These are phyloP conservation scores for Drosophila eohydei DNA, from an alignment of 2,888 invertebrate genomes.

Conservation along the genomic window DNA sequence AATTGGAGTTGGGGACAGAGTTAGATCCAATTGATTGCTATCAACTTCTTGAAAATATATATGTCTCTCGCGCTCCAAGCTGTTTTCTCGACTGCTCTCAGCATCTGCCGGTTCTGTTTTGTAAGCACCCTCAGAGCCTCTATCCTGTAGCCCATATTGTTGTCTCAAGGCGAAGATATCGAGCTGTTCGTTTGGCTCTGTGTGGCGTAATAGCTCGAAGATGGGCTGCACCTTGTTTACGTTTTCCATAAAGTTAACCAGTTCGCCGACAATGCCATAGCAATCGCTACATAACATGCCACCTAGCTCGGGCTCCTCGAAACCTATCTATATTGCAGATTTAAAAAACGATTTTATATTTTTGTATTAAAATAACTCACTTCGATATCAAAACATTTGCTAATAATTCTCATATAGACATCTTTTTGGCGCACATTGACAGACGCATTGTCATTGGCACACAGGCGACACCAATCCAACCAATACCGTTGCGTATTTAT, in stretches of 20 bases:
- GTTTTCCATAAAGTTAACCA: slow-evolving; percentile 43
- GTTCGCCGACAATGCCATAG: slow-evolving; percentile 25
- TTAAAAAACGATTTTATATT: background rate
- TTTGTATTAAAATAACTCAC: slow-evolving; percentile 23
- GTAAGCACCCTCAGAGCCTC: background rate
- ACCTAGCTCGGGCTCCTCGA: slow-evolving; percentile 59
- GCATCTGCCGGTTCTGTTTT: background rate
- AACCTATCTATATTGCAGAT: slow-evolving; percentile 40
- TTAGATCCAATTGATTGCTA: background rate
- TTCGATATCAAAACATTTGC: slow-evolving; percentile 65
- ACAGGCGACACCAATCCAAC: slow-evolving; percentile 63
- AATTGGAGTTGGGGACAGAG: background rate
- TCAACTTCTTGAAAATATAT: slow-evolving; percentile 1
- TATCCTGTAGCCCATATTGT: slow-evolving; percentile 46
- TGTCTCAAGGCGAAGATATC: slow-evolving; percentile 41
- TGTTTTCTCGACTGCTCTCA: background rate
- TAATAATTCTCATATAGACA: slow-evolving; percentile 47
- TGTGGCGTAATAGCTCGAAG: slow-evolving; percentile 61
- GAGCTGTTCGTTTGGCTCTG: slow-evolving; percentile 43
- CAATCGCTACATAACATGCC: slow-evolving; percentile 57
- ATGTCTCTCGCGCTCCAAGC: background rate
- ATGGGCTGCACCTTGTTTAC: slow-evolving; percentile 62
- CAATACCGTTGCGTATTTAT: slow-evolving; percentile 28
- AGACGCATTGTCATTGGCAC: slow-evolving; percentile 49
- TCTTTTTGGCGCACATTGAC: slow-evolving; percentile 35